These are phyloP conservation scores for Fragum whitleyi DNA, from an alignment of 2,888 invertebrate genomes.

Conservation along the genomic window DNA sequence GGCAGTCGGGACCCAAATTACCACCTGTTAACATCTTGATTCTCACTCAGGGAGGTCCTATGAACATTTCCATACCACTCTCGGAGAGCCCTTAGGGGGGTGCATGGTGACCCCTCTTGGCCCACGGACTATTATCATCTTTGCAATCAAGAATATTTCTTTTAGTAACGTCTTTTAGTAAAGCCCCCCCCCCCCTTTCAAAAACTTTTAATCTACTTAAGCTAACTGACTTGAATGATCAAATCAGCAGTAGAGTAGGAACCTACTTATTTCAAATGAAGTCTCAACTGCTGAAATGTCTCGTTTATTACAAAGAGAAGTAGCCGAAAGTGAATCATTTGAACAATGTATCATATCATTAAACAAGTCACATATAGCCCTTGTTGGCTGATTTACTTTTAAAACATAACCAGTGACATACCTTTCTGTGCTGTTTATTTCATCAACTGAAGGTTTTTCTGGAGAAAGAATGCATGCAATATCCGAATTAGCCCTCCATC, in stretches of 20 bases:
- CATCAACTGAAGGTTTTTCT: conserved; percentile 63
- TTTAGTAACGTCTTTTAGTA: conserved; percentile 41
- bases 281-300: conserved; percentile 66
- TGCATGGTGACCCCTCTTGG: no score
- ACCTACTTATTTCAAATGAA: conserved; percentile 39
- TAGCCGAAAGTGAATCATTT: conserved; percentile 31
- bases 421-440: conserved; percentile 48
- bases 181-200: conserved; percentile 41
- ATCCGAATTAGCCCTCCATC: conserved; percentile 68
- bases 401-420: conserved; percentile 64
- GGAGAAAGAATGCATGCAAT: conserved; percentile 68
- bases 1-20: no score
- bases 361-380: conserved; percentile 59
- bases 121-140: no score
- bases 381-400: conserved; percentile 66
- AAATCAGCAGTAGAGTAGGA: conserved; percentile 63
- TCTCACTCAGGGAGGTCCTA: no score
- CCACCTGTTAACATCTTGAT: no score
- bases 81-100: no score
- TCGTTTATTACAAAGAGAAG: conserved; percentile 58
- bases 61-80: no score
- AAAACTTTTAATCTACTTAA: conserved; percentile 59
- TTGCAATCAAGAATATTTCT: conserved; percentile 53
- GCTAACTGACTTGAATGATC: conserved; percentile 58
- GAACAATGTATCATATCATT: conserved; percentile 45